Conservation (phyloP, 2,888 invertebrate species). For the Sinodicranocentrus sp. region DNA sequence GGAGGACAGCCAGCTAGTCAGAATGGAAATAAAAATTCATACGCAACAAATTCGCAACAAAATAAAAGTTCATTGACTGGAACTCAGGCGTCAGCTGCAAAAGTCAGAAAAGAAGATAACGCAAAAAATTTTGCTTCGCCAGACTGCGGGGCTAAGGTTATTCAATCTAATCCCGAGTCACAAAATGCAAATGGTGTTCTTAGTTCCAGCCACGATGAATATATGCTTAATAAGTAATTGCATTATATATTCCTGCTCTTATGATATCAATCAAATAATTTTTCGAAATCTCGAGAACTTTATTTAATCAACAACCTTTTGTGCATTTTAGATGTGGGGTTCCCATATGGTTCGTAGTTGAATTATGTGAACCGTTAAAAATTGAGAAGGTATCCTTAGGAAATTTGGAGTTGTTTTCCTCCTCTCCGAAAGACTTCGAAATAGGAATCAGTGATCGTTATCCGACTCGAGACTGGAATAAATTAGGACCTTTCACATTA, state of each 20-base stretch:
- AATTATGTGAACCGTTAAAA: slow-evolving; percentile 98
- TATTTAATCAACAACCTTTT: neutral
- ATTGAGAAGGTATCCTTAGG: slow-evolving; percentile 90
- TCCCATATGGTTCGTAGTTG: slow-evolving; percentile 96
- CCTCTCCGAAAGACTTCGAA: slow-evolving; percentile 94
- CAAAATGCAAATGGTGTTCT: slow-evolving; percentile 91
- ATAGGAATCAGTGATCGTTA: slow-evolving; percentile 93
- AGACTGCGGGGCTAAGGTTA: slow-evolving; percentile 98
- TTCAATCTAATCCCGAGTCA: slow-evolving; percentile 95
- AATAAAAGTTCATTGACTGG: slow-evolving; percentile 51
- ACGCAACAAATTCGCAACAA: slow-evolving; percentile 53
- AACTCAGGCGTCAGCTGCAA: slow-evolving; percentile 12
- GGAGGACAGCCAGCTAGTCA: slow-evolving; percentile 37
- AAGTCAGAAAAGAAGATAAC: slow-evolving; percentile 53
- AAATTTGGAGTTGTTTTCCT: slow-evolving; percentile 98
- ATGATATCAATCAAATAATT: neutral
- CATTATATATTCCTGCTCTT: neutral
- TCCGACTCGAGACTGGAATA: slow-evolving; percentile 83
- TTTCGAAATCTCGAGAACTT: neutral
- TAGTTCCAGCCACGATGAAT: slow-evolving; percentile 95
- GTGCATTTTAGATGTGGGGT: slow-evolving; percentile 84
- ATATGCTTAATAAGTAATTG: slow-evolving; percentile 91
- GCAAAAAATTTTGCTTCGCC: slow-evolving; percentile 96
- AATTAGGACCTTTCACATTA: slow-evolving; percentile 72
- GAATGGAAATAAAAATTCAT: slow-evolving; percentile 43